Conservation (phyloP, 2,113 vertebrate species). For the Copsychus sechellarum region DNA sequence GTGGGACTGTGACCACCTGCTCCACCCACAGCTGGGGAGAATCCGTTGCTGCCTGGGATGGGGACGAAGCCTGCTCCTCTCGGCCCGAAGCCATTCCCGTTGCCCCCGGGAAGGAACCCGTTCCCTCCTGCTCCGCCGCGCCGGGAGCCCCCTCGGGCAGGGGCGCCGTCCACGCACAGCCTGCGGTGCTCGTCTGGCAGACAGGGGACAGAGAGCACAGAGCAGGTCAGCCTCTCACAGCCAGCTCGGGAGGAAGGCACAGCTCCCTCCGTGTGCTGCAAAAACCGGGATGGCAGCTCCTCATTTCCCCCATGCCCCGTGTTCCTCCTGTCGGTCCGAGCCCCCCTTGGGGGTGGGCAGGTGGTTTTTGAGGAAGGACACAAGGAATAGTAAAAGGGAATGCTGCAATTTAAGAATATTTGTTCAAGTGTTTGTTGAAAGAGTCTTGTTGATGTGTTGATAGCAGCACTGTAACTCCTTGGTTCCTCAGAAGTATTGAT, state of each 20-base stretch:
- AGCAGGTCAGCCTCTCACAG: not conserved
- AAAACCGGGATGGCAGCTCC: not conserved
- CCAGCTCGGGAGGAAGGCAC: not conserved
- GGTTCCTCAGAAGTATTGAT: not conserved
- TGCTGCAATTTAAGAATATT: not conserved
- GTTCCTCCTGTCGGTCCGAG: not conserved
- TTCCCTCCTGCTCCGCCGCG: conserved; percentile 61
- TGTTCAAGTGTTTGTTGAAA: not conserved
- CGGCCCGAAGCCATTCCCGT: conserved; percentile 65
- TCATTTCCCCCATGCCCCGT: accelerated
- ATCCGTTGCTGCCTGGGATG: conserved; percentile 73
- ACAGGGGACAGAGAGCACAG: not conserved
- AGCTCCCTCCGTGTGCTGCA: not conserved
- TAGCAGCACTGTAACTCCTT: not conserved
- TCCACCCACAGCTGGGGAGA: conserved; percentile 64
- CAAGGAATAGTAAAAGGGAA: not conserved
- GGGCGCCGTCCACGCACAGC: conserved; percentile 74
- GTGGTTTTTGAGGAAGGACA: not conserved
- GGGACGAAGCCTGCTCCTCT: conserved; percentile 74
- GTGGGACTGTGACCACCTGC: conserved; percentile 57
- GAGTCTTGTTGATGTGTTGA: not conserved
- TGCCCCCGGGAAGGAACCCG: conserved; percentile 48
- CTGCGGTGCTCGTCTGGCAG: conserved; percentile 79
- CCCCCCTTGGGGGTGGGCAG: not conserved
- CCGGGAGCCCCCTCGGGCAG: conserved; percentile 68